Percentiles rank a stretch among this genome's conserved stretches.
phyloP scores from a whole-genome alignment of 2,888 invertebrate species.

The Orthosia gracilis region DNA sequence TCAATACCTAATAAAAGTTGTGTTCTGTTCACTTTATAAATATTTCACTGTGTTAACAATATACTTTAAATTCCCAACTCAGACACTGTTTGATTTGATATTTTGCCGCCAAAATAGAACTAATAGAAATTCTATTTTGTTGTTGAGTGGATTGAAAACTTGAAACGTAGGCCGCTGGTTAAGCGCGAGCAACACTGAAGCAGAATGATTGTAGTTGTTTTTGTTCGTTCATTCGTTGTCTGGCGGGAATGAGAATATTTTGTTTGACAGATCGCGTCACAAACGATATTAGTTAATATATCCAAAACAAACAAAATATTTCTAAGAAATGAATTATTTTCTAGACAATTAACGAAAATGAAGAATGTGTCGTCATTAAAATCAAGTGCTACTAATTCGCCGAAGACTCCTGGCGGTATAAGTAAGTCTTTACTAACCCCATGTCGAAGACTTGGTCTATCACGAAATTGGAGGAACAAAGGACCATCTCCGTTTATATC shows the following conservation, averaged over 20 bases:
- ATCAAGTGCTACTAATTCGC: slow-evolving; percentile 76
- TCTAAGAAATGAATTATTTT: slow-evolving; percentile 17
- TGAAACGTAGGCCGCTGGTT: no score
- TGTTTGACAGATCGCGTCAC: slow-evolving; percentile 28
- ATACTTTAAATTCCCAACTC: no score
- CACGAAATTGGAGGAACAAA: slow-evolving; percentile 85
- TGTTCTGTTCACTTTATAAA: no score
- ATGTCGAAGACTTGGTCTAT: slow-evolving; percentile 89
- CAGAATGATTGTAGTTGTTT: background rate
- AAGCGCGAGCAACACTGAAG: background rate
- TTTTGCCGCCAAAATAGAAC: no score
- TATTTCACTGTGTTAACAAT: no score
- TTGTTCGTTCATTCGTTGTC: slow-evolving; percentile 34
- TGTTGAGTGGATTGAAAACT: background rate
- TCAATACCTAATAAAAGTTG: no score
- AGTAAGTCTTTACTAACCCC: slow-evolving; percentile 89
- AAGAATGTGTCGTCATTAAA: slow-evolving; percentile 78
- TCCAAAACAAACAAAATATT: slow-evolving; percentile 48
- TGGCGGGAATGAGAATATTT: slow-evolving; percentile 64
- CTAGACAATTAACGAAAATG: slow-evolving; percentile 67
- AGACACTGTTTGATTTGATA: no score
- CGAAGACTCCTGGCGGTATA: slow-evolving; percentile 89
- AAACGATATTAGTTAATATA: background rate
- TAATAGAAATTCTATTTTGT: no score
- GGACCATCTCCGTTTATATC: slow-evolving; percentile 85